These are phyloP conservation scores for Gallinago nigripennis DNA, from an alignment of 2,797 vertebrate species.

Conservation along the genomic window DNA sequence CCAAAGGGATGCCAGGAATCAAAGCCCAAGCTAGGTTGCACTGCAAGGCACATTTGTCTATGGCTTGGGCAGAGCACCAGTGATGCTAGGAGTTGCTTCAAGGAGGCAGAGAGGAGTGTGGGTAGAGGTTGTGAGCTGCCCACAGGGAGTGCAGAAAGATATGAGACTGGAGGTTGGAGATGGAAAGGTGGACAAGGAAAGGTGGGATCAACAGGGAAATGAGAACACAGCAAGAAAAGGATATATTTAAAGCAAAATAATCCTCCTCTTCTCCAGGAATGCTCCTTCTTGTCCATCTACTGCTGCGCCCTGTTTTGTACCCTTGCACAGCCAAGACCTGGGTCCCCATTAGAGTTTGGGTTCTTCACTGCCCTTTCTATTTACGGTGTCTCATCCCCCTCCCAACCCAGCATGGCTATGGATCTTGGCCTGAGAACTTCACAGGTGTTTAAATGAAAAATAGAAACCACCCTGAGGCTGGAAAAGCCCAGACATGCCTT, in stretches of 20 bases:
- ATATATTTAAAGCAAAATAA: not conserved
- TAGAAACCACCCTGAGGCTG: not conserved
- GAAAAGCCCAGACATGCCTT: not conserved
- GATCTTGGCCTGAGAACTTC: not conserved
- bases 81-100: not conserved
- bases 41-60: not conserved
- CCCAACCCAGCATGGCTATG: fast-evolving
- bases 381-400: not conserved
- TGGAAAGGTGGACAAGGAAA: not conserved
- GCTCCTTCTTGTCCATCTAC: not conserved
- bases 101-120: not conserved
- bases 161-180: not conserved
- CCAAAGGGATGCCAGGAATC: not conserved
- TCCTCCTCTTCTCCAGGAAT: not conserved
- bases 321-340: not conserved
- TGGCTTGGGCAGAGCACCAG: not conserved
- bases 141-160: not conserved
- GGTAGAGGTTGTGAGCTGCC: not conserved
- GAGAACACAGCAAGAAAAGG: not conserved
- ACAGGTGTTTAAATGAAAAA: conserved; percentile 32
- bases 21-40: not conserved
- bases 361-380: not conserved
- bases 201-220: not conserved
- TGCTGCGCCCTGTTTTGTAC: not conserved
- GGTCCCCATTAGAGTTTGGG: not conserved